Conservation (phyloP, 2,888 invertebrate genomes). For the Bombyx huttoni region DNA sequence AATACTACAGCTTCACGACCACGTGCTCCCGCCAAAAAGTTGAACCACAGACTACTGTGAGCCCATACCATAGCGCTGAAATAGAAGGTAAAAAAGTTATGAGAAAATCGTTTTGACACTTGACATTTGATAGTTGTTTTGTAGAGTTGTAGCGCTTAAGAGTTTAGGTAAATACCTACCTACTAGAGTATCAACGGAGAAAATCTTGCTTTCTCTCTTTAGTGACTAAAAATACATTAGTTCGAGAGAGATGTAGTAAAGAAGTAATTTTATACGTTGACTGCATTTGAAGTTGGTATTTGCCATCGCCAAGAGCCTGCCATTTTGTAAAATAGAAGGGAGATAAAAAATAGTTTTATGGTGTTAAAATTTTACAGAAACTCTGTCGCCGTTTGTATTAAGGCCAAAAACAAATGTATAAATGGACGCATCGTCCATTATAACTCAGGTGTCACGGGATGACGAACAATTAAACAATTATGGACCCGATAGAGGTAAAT, state of each 20-base stretch:
- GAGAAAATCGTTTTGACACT: too few species aligned
- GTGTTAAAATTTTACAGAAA: conserved; percentile 66
- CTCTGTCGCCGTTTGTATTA: conserved; percentile 65
- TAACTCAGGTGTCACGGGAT: conserved; percentile 98
- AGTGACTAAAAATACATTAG: not conserved
- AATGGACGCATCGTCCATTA: conserved; percentile 99
- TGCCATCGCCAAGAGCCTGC: conserved; percentile 57
- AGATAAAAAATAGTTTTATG: conserved; percentile 74
- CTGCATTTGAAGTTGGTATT: conserved; percentile 53
- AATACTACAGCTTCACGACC: too few species aligned
- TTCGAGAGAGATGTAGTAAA: conserved; percentile 24
- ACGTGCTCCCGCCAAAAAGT: too few species aligned
- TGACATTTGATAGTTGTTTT: too few species aligned
- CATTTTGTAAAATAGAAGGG: conserved; percentile 72
- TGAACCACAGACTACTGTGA: too few species aligned
- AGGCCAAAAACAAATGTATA: conserved; percentile 71
- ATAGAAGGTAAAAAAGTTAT: too few species aligned
- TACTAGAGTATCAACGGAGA: too few species aligned
- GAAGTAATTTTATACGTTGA: conserved; percentile 39
- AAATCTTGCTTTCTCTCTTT: too few species aligned
- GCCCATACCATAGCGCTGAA: too few species aligned
- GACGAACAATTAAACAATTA: conserved; percentile 95
- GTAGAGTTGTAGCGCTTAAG: too few species aligned
- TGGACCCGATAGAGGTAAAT: conserved; percentile 93
- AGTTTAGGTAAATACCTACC: too few species aligned